Evolutionary conservation across 1,140 invertebrate genomes (phyloP).

Genomic region (Meloidogyne chitwoodi): DNA sequence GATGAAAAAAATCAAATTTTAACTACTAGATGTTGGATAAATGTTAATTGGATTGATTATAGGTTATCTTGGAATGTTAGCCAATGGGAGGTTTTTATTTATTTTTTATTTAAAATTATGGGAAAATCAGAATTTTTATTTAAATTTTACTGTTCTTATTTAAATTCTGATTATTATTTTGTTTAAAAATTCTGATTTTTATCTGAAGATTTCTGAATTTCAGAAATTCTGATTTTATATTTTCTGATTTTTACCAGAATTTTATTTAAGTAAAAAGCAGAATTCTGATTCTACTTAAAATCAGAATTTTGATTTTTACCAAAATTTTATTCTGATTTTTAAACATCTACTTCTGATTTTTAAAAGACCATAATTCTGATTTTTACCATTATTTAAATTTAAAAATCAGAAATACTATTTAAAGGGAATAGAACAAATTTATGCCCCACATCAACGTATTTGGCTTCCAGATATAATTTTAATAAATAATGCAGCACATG

Average conservation of each 20-base stretch:
- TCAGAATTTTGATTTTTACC: too few species aligned
- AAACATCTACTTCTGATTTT: too few species aligned
- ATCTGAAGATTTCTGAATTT: neutral
- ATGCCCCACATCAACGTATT: conserved; percentile 50
- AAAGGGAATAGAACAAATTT: conserved; percentile 52
- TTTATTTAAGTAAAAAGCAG: neutral
- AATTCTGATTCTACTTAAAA: neutral
- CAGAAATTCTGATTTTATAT: neutral
- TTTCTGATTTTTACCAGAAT: neutral
- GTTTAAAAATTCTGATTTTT: neutral
- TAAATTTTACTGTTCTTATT: too few species aligned
- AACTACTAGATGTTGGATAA: conserved; percentile 54
- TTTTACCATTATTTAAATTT: too few species aligned
- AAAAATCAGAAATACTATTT: neutral
- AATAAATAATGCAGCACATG: conserved; percentile 43
- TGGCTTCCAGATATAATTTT: conserved; percentile 56
- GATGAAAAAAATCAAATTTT: conserved; percentile 58
- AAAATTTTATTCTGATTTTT: too few species aligned
- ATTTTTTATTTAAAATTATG: too few species aligned
- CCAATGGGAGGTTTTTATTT: conserved; percentile 37
- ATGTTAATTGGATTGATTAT: conserved; percentile 55
- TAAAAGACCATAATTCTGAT: too few species aligned
- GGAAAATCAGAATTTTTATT: too few species aligned
- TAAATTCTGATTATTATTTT: too few species aligned
- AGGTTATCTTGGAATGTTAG: conserved; percentile 50